Evolutionary conservation across 2,797 vertebrate species (phyloP).

Genomic region (Cyprinodon diabolis): DNA sequence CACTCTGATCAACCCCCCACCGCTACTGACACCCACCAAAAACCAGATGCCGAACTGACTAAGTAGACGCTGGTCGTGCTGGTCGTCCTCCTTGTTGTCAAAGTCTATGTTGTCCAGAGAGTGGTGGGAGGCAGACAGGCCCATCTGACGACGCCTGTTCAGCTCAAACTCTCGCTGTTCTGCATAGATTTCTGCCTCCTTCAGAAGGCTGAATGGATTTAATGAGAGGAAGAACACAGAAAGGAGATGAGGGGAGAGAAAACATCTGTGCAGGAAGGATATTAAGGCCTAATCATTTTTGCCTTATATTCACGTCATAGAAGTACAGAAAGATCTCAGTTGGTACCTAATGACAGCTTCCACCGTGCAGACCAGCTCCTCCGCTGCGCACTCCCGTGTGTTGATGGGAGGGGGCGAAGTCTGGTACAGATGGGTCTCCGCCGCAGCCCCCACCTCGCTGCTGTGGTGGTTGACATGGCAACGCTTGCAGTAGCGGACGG

Average conservation of each 20-base stretch:
- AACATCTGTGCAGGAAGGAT: too few species aligned
- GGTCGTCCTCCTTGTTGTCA: conserved; percentile 98
- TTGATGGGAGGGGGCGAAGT: conserved; percentile 98
- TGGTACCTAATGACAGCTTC: conserved; percentile 96
- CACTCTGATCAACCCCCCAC: conserved; percentile 30
- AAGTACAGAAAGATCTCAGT: conserved; percentile 18
- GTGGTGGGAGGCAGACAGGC: conserved; percentile 94
- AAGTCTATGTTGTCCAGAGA: conserved; percentile 97
- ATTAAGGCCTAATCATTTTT: background rate
- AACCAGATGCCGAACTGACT: conserved; percentile 99
- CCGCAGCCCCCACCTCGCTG: conserved; percentile 90
- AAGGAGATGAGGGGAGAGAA: background rate
- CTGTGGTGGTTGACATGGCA: conserved; percentile 99
- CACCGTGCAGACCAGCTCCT: conserved; percentile 97
- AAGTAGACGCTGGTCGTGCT: conserved; percentile 96
- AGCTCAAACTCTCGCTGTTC: conserved; percentile 95
- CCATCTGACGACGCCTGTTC: conserved; percentile 94
- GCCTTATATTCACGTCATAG: background rate
- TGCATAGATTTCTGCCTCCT: conserved; percentile 97
- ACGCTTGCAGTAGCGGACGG: conserved; percentile 97
- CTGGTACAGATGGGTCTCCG: conserved; percentile 97
- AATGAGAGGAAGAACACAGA: background rate
- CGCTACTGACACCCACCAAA: conserved; percentile 82
- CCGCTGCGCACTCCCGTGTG: conserved; percentile 95
- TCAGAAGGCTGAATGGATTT: conserved; percentile 85